phyloP scores from a whole-genome alignment of 2,113 vertebrate species.

The Psittacula cyanocephala region DNA sequence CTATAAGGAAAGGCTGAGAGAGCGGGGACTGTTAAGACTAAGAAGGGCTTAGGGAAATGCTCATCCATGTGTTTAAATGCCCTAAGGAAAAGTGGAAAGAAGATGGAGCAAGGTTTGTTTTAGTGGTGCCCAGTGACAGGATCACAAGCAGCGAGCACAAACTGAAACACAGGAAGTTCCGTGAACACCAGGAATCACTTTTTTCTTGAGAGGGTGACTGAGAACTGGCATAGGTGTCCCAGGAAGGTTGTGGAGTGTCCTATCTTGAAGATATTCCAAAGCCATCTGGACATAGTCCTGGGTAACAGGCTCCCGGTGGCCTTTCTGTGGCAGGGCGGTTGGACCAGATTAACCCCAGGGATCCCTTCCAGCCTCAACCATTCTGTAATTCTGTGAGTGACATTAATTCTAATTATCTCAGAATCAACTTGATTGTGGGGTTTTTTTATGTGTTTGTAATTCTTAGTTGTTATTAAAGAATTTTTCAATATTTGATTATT shows the following conservation, averaged over 20 bases:
- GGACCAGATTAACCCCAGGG: neutral
- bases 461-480: neutral
- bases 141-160: neutral
- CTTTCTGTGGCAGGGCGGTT: neutral
- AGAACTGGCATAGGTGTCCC: neutral
- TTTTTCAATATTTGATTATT: neutral
- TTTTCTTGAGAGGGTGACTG: neutral
- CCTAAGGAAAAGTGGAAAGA: neutral
- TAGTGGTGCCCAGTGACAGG: neutral
- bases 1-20: no score
- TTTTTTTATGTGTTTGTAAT: neutral
- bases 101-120: neutral
- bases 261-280: neutral
- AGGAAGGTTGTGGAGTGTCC: neutral
- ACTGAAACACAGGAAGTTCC: neutral
- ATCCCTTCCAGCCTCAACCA: neutral
- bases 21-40: neutral
- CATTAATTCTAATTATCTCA: neutral
- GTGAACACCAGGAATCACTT: neutral
- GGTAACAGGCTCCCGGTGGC: neutral
- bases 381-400: neutral
- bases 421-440: accelerated
- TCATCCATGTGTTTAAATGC: neutral
- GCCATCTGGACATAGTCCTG: neutral
- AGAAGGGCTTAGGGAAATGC: neutral